phyloP scores from a whole-genome alignment of 2,113 vertebrate species.

The Cathartes aura region DNA sequence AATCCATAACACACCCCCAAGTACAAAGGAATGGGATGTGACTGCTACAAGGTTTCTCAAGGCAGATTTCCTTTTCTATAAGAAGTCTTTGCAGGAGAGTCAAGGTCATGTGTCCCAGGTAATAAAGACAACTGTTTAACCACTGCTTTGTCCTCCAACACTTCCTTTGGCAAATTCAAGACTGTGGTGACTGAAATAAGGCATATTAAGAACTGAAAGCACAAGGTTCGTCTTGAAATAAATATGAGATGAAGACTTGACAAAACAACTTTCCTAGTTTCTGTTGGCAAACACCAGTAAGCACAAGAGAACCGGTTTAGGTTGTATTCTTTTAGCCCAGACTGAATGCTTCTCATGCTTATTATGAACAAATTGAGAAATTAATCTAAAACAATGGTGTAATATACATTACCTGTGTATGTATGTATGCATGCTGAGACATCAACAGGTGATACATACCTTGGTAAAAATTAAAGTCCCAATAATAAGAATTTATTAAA shows the following conservation, averaged over 20 bases:
- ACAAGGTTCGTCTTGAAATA: background rate
- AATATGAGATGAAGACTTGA: background rate
- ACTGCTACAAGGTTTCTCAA: constrained; percentile 26
- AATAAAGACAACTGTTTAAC: constrained; percentile 22
- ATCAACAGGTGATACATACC: background rate
- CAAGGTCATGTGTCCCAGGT: constrained; percentile 47
- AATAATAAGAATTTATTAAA: background rate
- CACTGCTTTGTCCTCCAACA: constrained; percentile 14
- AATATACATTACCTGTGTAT: background rate
- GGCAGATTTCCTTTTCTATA: constrained; percentile 28
- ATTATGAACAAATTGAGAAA: background rate
- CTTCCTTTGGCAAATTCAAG: constrained; percentile 19
- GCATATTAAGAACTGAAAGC: background rate
- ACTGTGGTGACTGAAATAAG: background rate
- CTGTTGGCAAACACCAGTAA: background rate
- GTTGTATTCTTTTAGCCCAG: background rate
- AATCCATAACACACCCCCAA: background rate
- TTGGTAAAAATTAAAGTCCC: background rate
- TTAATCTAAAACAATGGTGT: background rate
- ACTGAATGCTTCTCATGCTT: background rate
- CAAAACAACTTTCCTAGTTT: background rate
- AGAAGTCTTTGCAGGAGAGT: constrained; percentile 2
- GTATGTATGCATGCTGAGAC: background rate
- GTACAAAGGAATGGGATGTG: constrained; percentile 24
- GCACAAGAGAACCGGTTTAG: background rate